phyloP scores from a whole-genome alignment of 1,140 invertebrate genomes.

The Tenebrio molitor region DNA sequence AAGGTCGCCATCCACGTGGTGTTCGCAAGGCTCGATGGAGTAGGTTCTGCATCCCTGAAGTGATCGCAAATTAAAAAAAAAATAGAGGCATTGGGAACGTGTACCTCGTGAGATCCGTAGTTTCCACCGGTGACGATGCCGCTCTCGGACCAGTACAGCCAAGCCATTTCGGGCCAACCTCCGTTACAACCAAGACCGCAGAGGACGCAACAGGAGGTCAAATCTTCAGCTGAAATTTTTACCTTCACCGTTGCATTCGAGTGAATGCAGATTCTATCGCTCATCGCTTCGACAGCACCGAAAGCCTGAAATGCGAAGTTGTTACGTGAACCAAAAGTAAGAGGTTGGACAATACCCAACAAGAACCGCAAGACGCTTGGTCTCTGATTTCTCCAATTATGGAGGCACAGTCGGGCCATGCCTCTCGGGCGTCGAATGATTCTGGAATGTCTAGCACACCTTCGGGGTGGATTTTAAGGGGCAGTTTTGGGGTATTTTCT shows the following conservation, averaged over 20 bases:
- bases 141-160: constrained; percentile 70
- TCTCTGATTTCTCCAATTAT: constrained; percentile 15
- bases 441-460: not conserved
- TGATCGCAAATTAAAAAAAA: not conserved
- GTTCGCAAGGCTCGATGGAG: constrained; percentile 74
- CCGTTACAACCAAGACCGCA: constrained; percentile 77
- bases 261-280: constrained; percentile 78
- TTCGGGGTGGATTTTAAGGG: not conserved
- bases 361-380: constrained; percentile 16
- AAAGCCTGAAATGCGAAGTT: constrained; percentile 40
- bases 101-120: not conserved
- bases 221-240: constrained; percentile 74
- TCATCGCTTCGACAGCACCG: constrained; percentile 69
- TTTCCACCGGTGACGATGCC: constrained; percentile 33
- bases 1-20: constrained; percentile 68
- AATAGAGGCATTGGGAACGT: not conserved
- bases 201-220: constrained; percentile 73
- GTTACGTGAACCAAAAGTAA: constrained; percentile 1
- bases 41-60: constrained; percentile 68
- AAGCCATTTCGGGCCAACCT: constrained; percentile 74
- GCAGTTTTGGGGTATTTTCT: not conserved
- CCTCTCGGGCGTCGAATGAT: constrained; percentile 23
- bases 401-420: constrained; percentile 13
- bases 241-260: constrained; percentile 70
- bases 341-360: constrained; percentile 19